phyloP scores from a whole-genome alignment of 1,140 invertebrate species.

The Drosophila nigromelanica region DNA sequence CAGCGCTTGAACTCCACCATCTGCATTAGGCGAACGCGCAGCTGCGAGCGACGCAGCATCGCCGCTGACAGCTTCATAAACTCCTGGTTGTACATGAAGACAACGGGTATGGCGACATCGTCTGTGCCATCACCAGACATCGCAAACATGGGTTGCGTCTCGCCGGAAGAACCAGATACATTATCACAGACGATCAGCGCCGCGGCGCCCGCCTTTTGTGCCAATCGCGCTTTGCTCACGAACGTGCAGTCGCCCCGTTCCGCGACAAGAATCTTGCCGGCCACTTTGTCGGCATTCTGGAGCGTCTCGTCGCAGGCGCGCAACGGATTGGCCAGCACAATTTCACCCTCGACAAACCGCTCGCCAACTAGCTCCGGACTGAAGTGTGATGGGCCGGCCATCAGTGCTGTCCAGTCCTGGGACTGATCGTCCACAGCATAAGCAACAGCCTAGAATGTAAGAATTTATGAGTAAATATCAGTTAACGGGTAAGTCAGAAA shows the following conservation, averaged over 20 bases:
- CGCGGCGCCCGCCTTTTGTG: constrained; percentile 93
- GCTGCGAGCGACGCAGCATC: constrained; percentile 46
- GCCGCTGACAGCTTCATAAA: constrained; percentile 57
- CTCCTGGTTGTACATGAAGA: constrained; percentile 95
- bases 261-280: constrained; percentile 92
- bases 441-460: constrained; percentile 84
- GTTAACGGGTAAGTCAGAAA: no score
- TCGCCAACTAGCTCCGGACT: constrained; percentile 89
- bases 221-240: constrained; percentile 94
- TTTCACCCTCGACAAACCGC: constrained; percentile 86
- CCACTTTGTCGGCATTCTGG: constrained; percentile 86
- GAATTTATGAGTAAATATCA: background rate
- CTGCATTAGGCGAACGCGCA: constrained; percentile 75
- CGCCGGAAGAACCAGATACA: constrained; percentile 88
- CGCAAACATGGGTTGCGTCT: constrained; percentile 93
- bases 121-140: constrained; percentile 97
- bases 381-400: constrained; percentile 96
- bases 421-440: constrained; percentile 84
- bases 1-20: constrained; percentile 82
- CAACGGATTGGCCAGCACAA: constrained; percentile 88
- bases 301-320: constrained; percentile 86
- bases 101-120: constrained; percentile 94
- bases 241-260: constrained; percentile 97
- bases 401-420: constrained; percentile 84
- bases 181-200: constrained; percentile 95